Percentiles rank a stretch among this genome's conserved stretches.
These are phyloP conservation scores for Eubasilissa splendida DNA, from an alignment of 2,888 invertebrate genomes.

Conservation along the genomic window DNA sequence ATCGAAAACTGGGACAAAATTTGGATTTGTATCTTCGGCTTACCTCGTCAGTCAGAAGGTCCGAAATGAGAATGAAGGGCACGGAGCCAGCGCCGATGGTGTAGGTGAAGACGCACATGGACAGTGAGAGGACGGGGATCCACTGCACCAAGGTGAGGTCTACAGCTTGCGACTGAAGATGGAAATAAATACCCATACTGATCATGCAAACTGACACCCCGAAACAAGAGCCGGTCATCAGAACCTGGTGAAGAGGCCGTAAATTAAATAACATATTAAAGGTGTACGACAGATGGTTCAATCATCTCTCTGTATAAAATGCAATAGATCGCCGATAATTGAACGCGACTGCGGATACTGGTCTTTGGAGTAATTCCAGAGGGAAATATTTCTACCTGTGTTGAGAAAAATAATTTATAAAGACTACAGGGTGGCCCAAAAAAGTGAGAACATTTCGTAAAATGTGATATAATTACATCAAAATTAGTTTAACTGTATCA, in stretches of 20 bases:
- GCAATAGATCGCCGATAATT: too few species aligned
- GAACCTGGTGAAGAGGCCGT: not conserved
- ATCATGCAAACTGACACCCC: conserved; percentile 41
- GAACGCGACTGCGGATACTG: too few species aligned
- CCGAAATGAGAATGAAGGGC: conserved; percentile 47
- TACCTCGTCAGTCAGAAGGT: conserved; percentile 50
- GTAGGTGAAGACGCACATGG: conserved; percentile 51
- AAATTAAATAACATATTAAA: not conserved
- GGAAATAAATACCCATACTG: conserved; percentile 36
- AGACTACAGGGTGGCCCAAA: too few species aligned
- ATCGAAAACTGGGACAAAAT: not conserved
- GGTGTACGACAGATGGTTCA: too few species aligned
- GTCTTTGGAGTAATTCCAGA: too few species aligned
- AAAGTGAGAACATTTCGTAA: too few species aligned
- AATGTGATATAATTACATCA: too few species aligned
- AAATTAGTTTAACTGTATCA: too few species aligned
- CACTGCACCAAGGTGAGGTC: conserved; percentile 38
- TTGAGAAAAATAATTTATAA: too few species aligned
- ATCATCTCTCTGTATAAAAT: too few species aligned
- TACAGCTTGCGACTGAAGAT: conserved; percentile 10
- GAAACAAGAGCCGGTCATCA: conserved; percentile 41
- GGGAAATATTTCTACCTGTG: too few species aligned
- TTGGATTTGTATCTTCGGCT: not conserved
- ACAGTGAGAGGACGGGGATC: conserved; percentile 47
- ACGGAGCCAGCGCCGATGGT: conserved; percentile 44